A percentile compares a stretch with the other conserved stretches of the same genome.
phyloP scores from a whole-genome alignment of 2,888 invertebrate species.

The Pristionchus exspectatus region DNA sequence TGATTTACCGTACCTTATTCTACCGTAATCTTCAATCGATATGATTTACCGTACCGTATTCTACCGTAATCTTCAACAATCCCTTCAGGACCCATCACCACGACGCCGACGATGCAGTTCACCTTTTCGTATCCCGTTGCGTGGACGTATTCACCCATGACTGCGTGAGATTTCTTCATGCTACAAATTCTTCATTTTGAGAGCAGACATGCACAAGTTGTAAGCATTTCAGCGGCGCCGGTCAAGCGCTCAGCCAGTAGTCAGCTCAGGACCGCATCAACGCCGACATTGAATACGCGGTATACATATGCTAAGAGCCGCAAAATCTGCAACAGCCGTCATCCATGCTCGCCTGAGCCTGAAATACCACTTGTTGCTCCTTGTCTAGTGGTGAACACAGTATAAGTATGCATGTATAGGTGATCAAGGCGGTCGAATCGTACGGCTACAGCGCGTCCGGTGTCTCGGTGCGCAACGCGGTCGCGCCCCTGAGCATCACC shows the following conservation, averaged over 20 bases:
- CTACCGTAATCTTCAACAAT: background rate
- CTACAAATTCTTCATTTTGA: too few relatives aligned
- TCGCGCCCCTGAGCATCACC: background rate
- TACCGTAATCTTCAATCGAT: background rate
- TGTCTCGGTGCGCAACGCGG: background rate
- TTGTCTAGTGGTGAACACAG: background rate
- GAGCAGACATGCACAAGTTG: too few relatives aligned
- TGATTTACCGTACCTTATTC: too few relatives aligned
- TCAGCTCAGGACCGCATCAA: slow-evolving; percentile 13
- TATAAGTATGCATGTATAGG: too few relatives aligned
- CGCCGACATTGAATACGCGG: slow-evolving; percentile 7
- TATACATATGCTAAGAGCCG: background rate
- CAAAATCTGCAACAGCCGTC: too few relatives aligned
- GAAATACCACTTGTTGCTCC: too few relatives aligned
- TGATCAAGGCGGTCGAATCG: background rate
- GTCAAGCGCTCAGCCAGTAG: background rate
- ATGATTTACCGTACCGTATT: too few relatives aligned
- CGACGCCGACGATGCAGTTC: slow-evolving; percentile 17
- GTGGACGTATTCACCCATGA: background rate
- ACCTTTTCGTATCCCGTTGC: background rate
- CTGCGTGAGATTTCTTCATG: background rate
- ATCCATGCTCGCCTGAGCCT: too few relatives aligned
- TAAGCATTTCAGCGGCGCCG: background rate
- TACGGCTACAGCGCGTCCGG: slow-evolving; percentile 1
- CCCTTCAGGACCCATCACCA: background rate